These are phyloP conservation scores for Rhodeus uyekii DNA, from an alignment of 2,797 vertebrate genomes.

Conservation along the genomic window DNA sequence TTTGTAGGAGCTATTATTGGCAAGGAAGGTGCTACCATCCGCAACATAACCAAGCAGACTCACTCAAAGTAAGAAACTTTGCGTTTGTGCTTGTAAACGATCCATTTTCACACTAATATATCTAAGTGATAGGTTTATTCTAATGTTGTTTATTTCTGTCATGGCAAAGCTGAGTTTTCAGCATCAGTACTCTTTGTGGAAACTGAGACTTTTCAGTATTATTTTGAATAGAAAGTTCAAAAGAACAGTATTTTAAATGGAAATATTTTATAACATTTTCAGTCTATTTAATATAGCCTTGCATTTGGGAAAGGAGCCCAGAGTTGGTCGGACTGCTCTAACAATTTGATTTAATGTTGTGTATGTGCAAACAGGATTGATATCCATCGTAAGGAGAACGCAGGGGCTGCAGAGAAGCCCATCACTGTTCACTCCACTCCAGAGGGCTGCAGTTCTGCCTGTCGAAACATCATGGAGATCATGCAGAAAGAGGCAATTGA, in stretches of 20 bases:
- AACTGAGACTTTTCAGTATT: not conserved
- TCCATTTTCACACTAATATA: not conserved
- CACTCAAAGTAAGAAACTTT: constrained; percentile 89
- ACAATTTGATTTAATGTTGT: not conserved
- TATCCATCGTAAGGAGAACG: constrained; percentile 98
- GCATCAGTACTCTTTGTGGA: not conserved
- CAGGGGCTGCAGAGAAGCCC: constrained; percentile 96
- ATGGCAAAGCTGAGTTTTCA: not conserved
- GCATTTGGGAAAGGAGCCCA: not conserved
- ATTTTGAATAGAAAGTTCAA: not conserved
- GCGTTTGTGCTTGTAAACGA: not conserved
- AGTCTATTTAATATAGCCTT: not conserved
- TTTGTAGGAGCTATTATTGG: constrained; percentile 98
- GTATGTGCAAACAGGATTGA: constrained; percentile 83
- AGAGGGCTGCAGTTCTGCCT: constrained; percentile 93
- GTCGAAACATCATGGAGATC: constrained; percentile 97
- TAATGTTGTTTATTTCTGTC: not conserved
- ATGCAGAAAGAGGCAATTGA: constrained; percentile 99
- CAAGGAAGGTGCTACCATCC: constrained; percentile 96
- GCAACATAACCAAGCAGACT: constrained; percentile 98
- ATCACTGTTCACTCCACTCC: constrained; percentile 98
- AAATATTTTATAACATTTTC: not conserved
- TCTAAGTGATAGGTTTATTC: too few relatives aligned
- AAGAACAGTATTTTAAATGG: not conserved
- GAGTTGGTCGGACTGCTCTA: not conserved